Conservation (phyloP, 2,888 invertebrate species). For the Acanthosepion esculentum region DNA sequence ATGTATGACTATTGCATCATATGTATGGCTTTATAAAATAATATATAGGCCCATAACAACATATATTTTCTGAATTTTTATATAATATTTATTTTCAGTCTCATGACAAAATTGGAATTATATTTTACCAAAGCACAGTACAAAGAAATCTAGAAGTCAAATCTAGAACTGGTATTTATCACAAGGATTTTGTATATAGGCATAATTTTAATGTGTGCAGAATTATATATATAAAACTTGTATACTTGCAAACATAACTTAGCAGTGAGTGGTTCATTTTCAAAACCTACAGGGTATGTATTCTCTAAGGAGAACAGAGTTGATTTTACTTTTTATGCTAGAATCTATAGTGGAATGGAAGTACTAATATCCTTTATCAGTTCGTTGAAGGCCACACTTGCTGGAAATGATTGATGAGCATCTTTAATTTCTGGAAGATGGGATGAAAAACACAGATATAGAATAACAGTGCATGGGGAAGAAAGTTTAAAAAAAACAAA, state of each 20-base stretch:
- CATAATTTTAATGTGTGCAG: too few species aligned
- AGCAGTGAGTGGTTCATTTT: neutral
- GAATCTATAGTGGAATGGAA: neutral
- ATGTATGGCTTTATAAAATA: too few species aligned
- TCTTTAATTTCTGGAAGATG: neutral
- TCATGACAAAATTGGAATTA: too few species aligned
- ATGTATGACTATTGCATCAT: too few species aligned
- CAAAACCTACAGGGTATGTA: neutral
- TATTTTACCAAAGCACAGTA: too few species aligned
- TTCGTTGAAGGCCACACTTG: conserved; percentile 8
- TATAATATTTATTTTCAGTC: too few species aligned
- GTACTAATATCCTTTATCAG: neutral
- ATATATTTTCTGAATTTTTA: too few species aligned
- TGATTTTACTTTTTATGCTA: neutral
- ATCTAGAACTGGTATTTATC: too few species aligned
- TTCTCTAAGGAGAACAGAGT: neutral
- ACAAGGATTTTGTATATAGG: too few species aligned
- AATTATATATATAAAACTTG: neutral
- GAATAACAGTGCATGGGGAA: neutral
- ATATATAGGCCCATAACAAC: too few species aligned
- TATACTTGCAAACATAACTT: neutral
- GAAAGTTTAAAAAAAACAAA: neutral
- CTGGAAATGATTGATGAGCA: neutral
- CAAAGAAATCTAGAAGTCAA: too few species aligned
- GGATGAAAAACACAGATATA: neutral